Evolutionary conservation across 2,113 vertebrate genomes (phyloP).

Genomic region (Caloenas nicobarica): DNA sequence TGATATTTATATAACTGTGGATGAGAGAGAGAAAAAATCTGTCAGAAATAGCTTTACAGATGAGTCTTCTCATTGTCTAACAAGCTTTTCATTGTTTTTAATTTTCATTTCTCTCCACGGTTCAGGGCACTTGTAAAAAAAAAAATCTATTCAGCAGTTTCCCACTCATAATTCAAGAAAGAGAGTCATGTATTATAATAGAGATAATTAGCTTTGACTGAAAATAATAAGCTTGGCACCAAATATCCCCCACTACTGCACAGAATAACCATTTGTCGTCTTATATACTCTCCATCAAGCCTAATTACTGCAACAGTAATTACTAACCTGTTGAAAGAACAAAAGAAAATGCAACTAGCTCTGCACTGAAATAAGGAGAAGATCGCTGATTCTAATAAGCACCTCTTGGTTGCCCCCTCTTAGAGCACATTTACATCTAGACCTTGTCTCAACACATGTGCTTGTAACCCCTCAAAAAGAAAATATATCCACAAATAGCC

Average conservation of each 20-base stretch:
- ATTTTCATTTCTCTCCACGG: conserved; percentile 74
- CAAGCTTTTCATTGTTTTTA: conserved; percentile 75
- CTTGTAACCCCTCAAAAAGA: neutral
- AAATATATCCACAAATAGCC: neutral
- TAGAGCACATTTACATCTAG: neutral
- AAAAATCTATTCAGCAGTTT: conserved; percentile 78
- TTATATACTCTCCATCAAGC: conserved; percentile 75
- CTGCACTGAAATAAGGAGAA: conserved; percentile 43
- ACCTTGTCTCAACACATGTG: neutral
- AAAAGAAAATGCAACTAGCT: conserved; percentile 69
- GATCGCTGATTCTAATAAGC: conserved; percentile 21
- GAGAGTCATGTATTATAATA: conserved; percentile 76
- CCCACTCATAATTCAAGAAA: conserved; percentile 80
- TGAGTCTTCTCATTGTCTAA: conserved; percentile 75
- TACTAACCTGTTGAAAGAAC: conserved; percentile 82
- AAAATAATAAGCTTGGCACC: conserved; percentile 78
- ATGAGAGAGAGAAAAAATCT: conserved; percentile 44
- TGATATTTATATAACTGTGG: conserved; percentile 65
- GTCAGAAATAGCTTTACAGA: conserved; percentile 70
- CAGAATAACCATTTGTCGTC: conserved; percentile 73
- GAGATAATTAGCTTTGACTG: conserved; percentile 79
- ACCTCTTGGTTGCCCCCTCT: conserved; percentile 40
- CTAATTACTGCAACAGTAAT: conserved; percentile 79
- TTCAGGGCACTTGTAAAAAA: conserved; percentile 70
- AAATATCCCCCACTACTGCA: conserved; percentile 59